A percentile compares a stretch with the other conserved stretches of the same genome.
Evolutionary conservation across 2,797 vertebrate species (phyloP).

Genomic region (Columba guinea): DNA sequence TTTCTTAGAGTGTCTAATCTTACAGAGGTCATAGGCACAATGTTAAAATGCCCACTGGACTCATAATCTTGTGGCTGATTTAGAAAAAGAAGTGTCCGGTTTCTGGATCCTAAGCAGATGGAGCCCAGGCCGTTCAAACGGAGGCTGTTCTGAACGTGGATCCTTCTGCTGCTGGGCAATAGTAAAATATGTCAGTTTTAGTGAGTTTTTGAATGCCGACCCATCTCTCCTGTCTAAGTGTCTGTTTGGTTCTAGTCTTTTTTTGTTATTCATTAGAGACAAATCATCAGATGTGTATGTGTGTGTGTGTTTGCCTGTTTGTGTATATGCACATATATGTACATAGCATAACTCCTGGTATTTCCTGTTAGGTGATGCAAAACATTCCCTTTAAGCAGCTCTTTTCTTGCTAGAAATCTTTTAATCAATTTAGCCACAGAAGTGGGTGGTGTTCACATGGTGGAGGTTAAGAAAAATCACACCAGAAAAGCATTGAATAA

Average conservation of each 20-base stretch:
- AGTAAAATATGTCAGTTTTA: background rate
- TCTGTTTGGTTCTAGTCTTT: background rate
- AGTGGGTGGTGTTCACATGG: background rate
- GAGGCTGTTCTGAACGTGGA: background rate
- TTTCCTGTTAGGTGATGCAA: background rate
- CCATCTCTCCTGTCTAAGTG: background rate
- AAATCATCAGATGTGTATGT: background rate
- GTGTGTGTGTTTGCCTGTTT: background rate
- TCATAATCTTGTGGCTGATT: background rate
- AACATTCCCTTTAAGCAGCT: background rate
- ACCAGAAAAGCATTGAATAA: background rate
- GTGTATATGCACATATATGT: background rate
- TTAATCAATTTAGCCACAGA: background rate
- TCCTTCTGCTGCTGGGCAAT: background rate
- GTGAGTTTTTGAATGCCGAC: background rate
- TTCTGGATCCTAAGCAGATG: background rate
- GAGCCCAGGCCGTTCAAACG: background rate
- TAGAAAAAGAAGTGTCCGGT: background rate
- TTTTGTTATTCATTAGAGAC: background rate
- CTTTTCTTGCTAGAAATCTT: background rate
- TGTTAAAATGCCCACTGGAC: background rate
- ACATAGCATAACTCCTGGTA: background rate
- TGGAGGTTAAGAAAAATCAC: background rate
- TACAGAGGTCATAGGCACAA: background rate
- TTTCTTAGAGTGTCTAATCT: background rate